Evolutionary conservation across 2,797 vertebrate species (phyloP).

Genomic region (Pangasius djambal): DNA sequence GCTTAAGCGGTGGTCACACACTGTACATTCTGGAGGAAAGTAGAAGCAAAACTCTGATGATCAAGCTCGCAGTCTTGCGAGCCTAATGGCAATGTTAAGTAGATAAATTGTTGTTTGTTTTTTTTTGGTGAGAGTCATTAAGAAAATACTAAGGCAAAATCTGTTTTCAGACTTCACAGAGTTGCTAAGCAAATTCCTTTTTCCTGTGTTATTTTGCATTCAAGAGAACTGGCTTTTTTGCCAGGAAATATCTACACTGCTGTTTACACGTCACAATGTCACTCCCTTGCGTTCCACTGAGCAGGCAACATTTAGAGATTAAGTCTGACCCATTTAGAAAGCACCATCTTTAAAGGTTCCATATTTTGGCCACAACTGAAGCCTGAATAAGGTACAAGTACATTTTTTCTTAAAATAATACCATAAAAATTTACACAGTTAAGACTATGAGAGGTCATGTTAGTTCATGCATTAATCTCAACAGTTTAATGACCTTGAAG

Average conservation of each 20-base stretch:
- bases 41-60: background rate
- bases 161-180: background rate
- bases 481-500: conserved; percentile 13
- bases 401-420: background rate
- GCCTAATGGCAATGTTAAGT: background rate
- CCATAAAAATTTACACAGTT: background rate
- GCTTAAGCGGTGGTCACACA: background rate
- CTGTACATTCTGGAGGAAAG: background rate
- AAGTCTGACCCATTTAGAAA: background rate
- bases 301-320: background rate
- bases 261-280: background rate
- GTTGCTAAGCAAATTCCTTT: background rate
- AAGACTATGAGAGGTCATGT: background rate
- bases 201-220: background rate
- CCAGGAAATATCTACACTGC: background rate
- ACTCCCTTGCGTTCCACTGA: background rate
- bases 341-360: too few species aligned
- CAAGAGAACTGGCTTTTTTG: background rate
- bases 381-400: background rate
- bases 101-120: background rate
- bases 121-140: too few species aligned
- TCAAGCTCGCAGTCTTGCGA: background rate
- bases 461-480: background rate
- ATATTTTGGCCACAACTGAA: background rate
- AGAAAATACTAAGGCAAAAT: background rate